Conservation (phyloP, 1,140 invertebrate species). For the Augochlora pura region DNA sequence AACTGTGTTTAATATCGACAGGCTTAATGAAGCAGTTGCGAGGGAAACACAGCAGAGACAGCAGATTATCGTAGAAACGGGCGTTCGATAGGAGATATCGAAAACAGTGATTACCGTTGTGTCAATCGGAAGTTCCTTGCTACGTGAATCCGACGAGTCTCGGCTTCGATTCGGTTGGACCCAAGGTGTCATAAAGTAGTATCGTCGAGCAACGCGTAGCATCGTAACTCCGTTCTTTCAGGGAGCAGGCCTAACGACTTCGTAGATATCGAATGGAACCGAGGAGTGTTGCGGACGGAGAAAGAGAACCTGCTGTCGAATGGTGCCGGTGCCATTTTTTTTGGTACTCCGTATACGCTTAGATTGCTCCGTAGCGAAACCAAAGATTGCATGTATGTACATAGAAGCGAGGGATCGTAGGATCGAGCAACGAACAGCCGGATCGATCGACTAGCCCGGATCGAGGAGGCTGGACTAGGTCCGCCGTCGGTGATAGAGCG, state of each 20-base stretch:
- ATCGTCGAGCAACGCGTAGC: slow-evolving; percentile 12
- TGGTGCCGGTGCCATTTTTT: background rate
- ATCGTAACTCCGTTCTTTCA: slow-evolving; percentile 17
- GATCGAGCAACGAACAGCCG: background rate
- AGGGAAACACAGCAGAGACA: no score
- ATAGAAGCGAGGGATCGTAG: slow-evolving; percentile 1
- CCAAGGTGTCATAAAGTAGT: slow-evolving; percentile 13
- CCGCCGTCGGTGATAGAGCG: background rate
- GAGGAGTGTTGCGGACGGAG: background rate
- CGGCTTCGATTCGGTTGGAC: background rate
- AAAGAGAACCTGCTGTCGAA: background rate
- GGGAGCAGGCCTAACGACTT: slow-evolving; percentile 52
- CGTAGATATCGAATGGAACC: slow-evolving; percentile 26
- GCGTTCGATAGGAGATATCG: no score
- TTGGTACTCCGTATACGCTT: background rate
- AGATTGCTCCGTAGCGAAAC: slow-evolving; percentile 34
- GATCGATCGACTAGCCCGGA: background rate
- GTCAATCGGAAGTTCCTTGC: background rate
- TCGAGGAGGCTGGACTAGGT: background rate
- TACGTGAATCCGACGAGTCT: background rate
- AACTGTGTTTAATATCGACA: background rate
- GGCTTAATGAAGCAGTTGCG: no score
- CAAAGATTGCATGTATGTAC: slow-evolving; percentile 42
- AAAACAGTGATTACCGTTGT: background rate
- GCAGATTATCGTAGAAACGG: no score